Percentiles rank a stretch among this genome's conserved stretches.
These are phyloP conservation scores for Pomacea canaliculata DNA, from an alignment of 2,888 invertebrate genomes.

Conservation along the genomic window DNA sequence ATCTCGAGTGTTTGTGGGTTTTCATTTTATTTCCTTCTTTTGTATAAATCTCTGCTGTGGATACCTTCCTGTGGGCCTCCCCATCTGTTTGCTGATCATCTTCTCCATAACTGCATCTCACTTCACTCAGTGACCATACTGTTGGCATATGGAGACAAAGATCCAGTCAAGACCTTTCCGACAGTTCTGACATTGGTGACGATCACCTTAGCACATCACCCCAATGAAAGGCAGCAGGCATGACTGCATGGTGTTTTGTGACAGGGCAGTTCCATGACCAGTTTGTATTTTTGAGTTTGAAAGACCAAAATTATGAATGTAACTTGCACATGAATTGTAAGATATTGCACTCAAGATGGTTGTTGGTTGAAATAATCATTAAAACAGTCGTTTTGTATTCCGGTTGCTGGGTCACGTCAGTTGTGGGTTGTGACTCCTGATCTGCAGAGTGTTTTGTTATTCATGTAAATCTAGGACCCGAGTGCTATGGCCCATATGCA, in stretches of 20 bases:
- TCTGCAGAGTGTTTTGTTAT: background rate
- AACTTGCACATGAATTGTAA: no score
- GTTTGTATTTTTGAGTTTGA: background rate
- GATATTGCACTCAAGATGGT: no score
- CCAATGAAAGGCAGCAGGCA: constrained; percentile 4
- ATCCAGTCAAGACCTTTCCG: constrained; percentile 32
- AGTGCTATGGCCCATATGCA: background rate
- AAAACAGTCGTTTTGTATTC: no score
- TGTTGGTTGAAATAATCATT: no score
- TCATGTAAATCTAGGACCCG: background rate
- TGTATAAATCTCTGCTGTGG: constrained; percentile 23
- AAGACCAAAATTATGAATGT: no score
- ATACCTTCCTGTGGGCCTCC: constrained; percentile 2
- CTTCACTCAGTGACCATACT: constrained; percentile 47
- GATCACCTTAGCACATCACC: constrained; percentile 27
- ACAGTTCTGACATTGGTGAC: constrained; percentile 42
- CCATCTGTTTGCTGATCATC: constrained; percentile 12
- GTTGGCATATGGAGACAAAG: constrained; percentile 52
- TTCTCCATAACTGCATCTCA: background rate
- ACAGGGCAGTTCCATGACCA: no score
- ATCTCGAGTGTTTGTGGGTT: constrained; percentile 27
- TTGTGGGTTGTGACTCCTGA: background rate
- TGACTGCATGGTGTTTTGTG: background rate
- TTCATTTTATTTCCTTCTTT: constrained; percentile 23
- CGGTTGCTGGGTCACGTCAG: background rate